Evolutionary conservation across 1,140 invertebrate genomes (phyloP).

Genomic region (Drosophila mojavensis): DNA sequence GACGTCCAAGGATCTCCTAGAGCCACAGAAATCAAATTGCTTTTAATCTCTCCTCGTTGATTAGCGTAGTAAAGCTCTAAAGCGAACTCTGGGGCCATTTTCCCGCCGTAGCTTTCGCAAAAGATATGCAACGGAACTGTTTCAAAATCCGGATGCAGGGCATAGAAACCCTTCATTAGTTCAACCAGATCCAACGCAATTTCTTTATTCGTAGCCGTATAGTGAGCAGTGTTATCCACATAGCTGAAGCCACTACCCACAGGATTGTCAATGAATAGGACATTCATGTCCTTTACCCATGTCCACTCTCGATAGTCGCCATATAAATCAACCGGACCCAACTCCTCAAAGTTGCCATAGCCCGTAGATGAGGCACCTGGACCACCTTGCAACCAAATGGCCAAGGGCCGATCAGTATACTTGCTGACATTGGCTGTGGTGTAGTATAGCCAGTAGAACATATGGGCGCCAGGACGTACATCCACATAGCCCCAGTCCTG

Average conservation of each 20-base stretch:
- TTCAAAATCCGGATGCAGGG: slow-evolving; percentile 87
- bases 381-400: slow-evolving; percentile 92
- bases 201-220: slow-evolving; percentile 88
- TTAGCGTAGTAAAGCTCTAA: slow-evolving; percentile 86
- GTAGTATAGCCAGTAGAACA: slow-evolving; percentile 94
- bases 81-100: slow-evolving; percentile 93
- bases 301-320: slow-evolving; percentile 88
- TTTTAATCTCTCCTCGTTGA: slow-evolving; percentile 86
- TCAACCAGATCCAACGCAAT: slow-evolving; percentile 92
- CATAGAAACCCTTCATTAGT: slow-evolving; percentile 88
- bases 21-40: slow-evolving; percentile 90
- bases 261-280: slow-evolving; percentile 95
- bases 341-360: slow-evolving; percentile 91
- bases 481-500: slow-evolving; percentile 89
- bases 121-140: slow-evolving; percentile 91
- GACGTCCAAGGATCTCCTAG: slow-evolving; percentile 95
- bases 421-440: slow-evolving; percentile 86
- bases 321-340: slow-evolving; percentile 89
- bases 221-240: slow-evolving; percentile 86
- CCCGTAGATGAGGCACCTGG: slow-evolving; percentile 91
- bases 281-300: slow-evolving; percentile 92
- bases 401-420: slow-evolving; percentile 87
- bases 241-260: slow-evolving; percentile 96
- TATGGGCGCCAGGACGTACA: slow-evolving; percentile 89
- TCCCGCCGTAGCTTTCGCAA: slow-evolving; percentile 94